Evolutionary conservation across 2,888 invertebrate species (phyloP).

Genomic region (Dermolepida albohirtum): DNA sequence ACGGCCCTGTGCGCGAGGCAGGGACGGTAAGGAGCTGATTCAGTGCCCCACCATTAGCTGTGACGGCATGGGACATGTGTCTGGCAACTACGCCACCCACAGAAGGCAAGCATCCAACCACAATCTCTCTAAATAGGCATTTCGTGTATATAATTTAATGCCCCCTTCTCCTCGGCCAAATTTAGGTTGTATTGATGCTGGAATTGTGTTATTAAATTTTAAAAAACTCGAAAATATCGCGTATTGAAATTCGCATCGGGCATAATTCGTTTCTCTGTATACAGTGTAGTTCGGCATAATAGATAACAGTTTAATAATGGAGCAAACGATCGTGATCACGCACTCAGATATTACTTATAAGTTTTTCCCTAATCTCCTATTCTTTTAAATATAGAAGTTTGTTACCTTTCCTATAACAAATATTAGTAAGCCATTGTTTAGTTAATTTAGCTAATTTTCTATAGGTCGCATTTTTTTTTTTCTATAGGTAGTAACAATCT

Average conservation of each 20-base stretch:
- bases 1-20: constrained; percentile 68
- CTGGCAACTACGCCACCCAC: constrained; percentile 90
- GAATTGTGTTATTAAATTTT: neutral
- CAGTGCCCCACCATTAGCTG: constrained; percentile 85
- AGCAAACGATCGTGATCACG: too few relatives aligned
- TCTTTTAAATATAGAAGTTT: too few relatives aligned
- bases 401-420: too few relatives aligned
- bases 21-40: constrained; percentile 80
- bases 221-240: neutral
- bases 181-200: constrained; percentile 45
- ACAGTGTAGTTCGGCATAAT: too few relatives aligned
- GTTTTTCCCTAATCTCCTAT: too few relatives aligned
- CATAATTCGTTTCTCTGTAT: too few relatives aligned
- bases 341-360: too few relatives aligned
- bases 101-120: constrained; percentile 78
- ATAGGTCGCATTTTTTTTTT: too few relatives aligned
- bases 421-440: too few relatives aligned
- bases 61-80: constrained; percentile 89
- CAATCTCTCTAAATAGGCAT: constrained; percentile 32
- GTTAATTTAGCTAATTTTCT: too few relatives aligned
- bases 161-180: constrained; percentile 34
- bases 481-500: too few relatives aligned
- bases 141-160: constrained; percentile 43
- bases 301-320: too few relatives aligned
- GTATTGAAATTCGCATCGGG: neutral